Conservation (phyloP, 2,113 vertebrate species). For the mouse (Mus musculus) region GRCm39 chr5:46672001-46672500, state of each 20-base stretch:
- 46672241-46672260: not conserved
- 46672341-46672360: not conserved
- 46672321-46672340: not conserved
- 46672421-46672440: not conserved
- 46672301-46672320: not conserved
- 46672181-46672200: no score
- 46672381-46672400: not conserved
- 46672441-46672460: not conserved
- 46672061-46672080: not conserved
- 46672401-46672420: not conserved
- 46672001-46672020: not conserved
- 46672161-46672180: no score
- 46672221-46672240: not conserved
- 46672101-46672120: not conserved
- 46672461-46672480: not conserved
- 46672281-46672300: not conserved
- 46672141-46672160: no score
- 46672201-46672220: not conserved
- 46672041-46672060: slow-evolving; percentile 5
- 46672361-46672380: not conserved
- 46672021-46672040: not conserved
- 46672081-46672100: not conserved
- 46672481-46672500: not conserved
- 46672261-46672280: not conserved
- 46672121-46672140: no score